Percentiles rank a stretch among this genome's conserved stretches.
phyloP scores from a whole-genome alignment of 2,888 invertebrate genomes.

The Plagodis dolabraria region DNA sequence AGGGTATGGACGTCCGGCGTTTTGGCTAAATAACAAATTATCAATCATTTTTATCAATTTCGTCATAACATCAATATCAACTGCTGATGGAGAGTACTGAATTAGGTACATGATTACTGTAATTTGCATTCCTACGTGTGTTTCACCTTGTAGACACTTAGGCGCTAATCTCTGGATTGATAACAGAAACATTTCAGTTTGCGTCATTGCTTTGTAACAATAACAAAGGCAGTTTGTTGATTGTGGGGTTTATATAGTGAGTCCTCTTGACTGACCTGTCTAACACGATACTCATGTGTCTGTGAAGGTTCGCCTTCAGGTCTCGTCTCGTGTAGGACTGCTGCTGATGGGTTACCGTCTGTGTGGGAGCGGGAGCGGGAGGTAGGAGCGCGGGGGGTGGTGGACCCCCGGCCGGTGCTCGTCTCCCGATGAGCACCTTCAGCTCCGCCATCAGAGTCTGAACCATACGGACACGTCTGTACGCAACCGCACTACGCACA shows the following conservation, averaged over 20 bases:
- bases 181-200: slow-evolving; percentile 8
- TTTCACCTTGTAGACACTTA: slow-evolving; percentile 24
- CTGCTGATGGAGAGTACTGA: slow-evolving; percentile 1
- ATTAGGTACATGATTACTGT: neutral
- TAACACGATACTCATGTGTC: slow-evolving; percentile 82
- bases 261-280: slow-evolving; percentile 73
- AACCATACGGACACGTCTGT: slow-evolving; percentile 81
- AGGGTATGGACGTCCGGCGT: too few species aligned
- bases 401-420: slow-evolving; percentile 70
- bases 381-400: slow-evolving; percentile 52
- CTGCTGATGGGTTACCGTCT: slow-evolving; percentile 45
- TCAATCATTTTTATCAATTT: too few species aligned
- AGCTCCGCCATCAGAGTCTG: slow-evolving; percentile 82
- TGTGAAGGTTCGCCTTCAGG: slow-evolving; percentile 80
- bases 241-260: too few species aligned
- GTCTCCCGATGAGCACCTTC: slow-evolving; percentile 82
- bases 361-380: slow-evolving; percentile 44
- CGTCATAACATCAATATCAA: neutral
- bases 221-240: neutral
- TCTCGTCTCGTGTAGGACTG: slow-evolving; percentile 77
- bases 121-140: slow-evolving; percentile 26
- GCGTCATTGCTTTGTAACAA: slow-evolving; percentile 7
- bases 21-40: too few species aligned
- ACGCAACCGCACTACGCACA: slow-evolving; percentile 67
- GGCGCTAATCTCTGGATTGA: slow-evolving; percentile 16